Percentiles rank a stretch among this genome's conserved stretches.
Evolutionary conservation across 2,797 vertebrate genomes (phyloP).

Genomic region (Yasuhikotakia modesta): DNA sequence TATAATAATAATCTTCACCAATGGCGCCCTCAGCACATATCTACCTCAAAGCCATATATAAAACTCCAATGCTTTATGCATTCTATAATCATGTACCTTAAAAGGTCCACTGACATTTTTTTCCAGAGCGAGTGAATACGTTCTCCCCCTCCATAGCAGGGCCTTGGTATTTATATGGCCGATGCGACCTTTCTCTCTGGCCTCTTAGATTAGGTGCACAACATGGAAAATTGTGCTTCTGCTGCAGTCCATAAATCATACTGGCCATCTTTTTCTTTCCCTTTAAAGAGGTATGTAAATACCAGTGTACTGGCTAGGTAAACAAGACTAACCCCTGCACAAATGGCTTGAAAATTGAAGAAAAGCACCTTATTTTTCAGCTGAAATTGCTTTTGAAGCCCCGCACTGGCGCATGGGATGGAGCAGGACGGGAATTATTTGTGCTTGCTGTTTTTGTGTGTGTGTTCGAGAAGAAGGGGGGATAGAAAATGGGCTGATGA

Average conservation of each 20-base stretch:
- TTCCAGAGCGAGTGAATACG: conserved; percentile 94
- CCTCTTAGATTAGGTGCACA: conserved; percentile 97
- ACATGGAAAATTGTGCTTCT: conserved; percentile 98
- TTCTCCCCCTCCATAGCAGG: conserved; percentile 88
- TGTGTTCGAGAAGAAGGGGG: conserved; percentile 62
- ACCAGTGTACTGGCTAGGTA: conserved; percentile 98
- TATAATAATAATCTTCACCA: conserved; percentile 32
- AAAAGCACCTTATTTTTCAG: conserved; percentile 99
- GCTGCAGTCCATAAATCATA: conserved; percentile 99
- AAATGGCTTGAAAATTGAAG: conserved; percentile 99
- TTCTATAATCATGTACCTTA: conserved; percentile 85
- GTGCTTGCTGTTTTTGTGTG: conserved; percentile 68
- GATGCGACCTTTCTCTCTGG: conserved; percentile 92
- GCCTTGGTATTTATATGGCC: conserved; percentile 95
- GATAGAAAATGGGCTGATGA: conserved; percentile 94
- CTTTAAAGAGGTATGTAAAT: conserved; percentile 99
- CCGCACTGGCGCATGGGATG: conserved; percentile 85
- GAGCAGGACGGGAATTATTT: conserved; percentile 86
- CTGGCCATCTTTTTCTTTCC: conserved; percentile 81
- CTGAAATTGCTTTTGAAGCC: conserved; percentile 99
- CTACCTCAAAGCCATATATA: conserved; percentile 57
- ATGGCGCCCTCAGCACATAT: background rate
- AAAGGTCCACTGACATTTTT: conserved; percentile 88
- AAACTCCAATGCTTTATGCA: conserved; percentile 84
- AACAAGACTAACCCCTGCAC: conserved; percentile 98